Percentiles rank a stretch among this genome's conserved stretches.
These are phyloP conservation scores for Drosophila limbata DNA, from an alignment of 2,888 invertebrate species.

Conservation along the genomic window DNA sequence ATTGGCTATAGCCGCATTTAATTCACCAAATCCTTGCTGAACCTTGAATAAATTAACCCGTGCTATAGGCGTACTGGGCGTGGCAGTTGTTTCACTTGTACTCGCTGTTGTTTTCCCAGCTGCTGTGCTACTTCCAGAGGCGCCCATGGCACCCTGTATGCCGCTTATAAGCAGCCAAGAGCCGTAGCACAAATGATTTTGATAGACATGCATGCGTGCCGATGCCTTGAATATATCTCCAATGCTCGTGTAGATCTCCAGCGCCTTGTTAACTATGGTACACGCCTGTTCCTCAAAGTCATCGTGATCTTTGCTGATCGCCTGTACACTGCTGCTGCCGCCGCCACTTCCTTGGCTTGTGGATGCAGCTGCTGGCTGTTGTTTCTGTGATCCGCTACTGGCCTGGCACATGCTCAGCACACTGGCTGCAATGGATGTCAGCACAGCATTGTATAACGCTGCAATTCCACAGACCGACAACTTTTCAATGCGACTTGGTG, in stretches of 20 bases:
- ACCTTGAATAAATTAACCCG: constrained; percentile 90
- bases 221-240: constrained; percentile 93
- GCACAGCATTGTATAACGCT: constrained; percentile 92
- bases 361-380: constrained; percentile 44
- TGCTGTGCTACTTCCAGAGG: constrained; percentile 87
- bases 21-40: constrained; percentile 93
- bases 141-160: constrained; percentile 92
- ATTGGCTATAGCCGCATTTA: constrained; percentile 95
- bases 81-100: constrained; percentile 76
- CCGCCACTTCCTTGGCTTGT: constrained; percentile 60
- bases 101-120: constrained; percentile 84
- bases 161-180: constrained; percentile 95
- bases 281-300: constrained; percentile 93
- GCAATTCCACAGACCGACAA: constrained; percentile 93
- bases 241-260: constrained; percentile 93
- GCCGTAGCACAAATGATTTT: constrained; percentile 95
- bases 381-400: constrained; percentile 86
- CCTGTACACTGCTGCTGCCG: constrained; percentile 39
- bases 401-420: constrained; percentile 87
- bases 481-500: constrained; percentile 92
- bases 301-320: constrained; percentile 87
- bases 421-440: constrained; percentile 89
- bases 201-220: constrained; percentile 93
- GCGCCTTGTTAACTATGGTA: constrained; percentile 93
- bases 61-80: constrained; percentile 85